These are phyloP conservation scores for Orbicella faveolata DNA, from an alignment of 64 coral and sea anemone species.

Conservation along the genomic window DNA sequence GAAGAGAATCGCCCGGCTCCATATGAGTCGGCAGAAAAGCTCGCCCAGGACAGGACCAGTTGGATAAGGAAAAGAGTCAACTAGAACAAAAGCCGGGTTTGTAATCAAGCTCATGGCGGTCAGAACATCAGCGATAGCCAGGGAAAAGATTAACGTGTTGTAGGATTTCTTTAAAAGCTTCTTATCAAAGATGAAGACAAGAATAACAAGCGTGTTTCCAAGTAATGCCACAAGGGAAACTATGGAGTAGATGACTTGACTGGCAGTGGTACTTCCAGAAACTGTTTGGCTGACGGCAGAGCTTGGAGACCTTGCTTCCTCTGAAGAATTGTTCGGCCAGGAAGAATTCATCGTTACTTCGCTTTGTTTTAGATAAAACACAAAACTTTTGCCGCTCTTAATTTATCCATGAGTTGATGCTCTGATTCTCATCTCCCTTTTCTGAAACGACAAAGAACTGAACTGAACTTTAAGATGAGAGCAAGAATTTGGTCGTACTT, in stretches of 20 bases:
- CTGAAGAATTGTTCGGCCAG: background rate
- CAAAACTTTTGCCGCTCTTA: too few species aligned
- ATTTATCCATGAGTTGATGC: too few species aligned
- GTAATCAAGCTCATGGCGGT: conserved; percentile 14
- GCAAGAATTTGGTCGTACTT: too few species aligned
- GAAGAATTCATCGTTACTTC: background rate
- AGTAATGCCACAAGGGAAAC: conserved; percentile 4
- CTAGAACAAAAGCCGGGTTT: conserved; percentile 6
- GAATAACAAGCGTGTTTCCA: conserved; percentile 30
- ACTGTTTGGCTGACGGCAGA: background rate
- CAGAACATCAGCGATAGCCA: conserved; percentile 30
- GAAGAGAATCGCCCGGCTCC: conserved; percentile 24
- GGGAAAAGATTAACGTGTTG: conserved; percentile 6
- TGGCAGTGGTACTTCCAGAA: background rate
- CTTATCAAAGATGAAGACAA: conserved; percentile 34
- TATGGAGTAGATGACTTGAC: background rate
- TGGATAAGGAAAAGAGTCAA: conserved; percentile 44
- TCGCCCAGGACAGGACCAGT: background rate
- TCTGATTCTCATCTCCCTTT: too few species aligned
- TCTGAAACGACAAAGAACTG: too few species aligned
- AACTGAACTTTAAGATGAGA: too few species aligned
- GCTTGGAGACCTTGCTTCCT: background rate
- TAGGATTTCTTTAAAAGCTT: conserved; percentile 37
- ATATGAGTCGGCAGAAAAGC: conserved; percentile 22
- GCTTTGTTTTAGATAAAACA: background rate